Evolutionary conservation across 2,797 vertebrate species (phyloP), one percentile per base, ranked within the genome.

Genomic region (Girardinus metallicus): DNA sequence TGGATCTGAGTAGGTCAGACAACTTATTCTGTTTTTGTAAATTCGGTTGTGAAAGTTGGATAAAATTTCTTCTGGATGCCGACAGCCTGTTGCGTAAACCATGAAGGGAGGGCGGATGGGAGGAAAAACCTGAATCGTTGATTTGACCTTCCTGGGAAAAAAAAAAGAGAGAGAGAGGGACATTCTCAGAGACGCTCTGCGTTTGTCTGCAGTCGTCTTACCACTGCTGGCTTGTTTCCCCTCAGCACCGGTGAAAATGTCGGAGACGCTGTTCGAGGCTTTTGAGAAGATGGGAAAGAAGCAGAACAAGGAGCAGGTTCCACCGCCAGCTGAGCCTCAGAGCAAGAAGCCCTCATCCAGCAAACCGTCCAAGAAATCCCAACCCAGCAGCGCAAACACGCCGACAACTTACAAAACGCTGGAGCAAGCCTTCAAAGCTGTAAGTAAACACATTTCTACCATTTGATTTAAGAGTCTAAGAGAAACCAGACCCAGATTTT

Each of bases 281-380:
- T 97, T 98, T 7, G 97, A 98, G 92, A 97, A 96, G 88, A 87
- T 96, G 10, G 89, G 81, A 51, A 98, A 97, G 91, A 96, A 96
- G 86, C 97, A 97, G 93, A 98, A 97, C 93, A 99, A 99, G 92
- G 98, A 99, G 91, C 98, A 99, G 92, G 97, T 99, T 13, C 98
- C 98, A 0, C 98, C 98, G 0, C 89, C 95, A 0, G 86, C 87
- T 0, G 94, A 96, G 60, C 46, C 93, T 8, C 95, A 94, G 34
- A 95, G 80, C 62, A 96, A 97, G 81, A 96, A 95, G 82, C 88
- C 91, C 4, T 88, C 84, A 0, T 2, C 85, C 0, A 94, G 80
- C 1, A 98, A 96, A 87, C 91, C 82, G 0, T 16, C 88, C 0
- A 98, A 96, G 93, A 98, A 97, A 64, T 12, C 85, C 0, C 6